phyloP scores from a whole-genome alignment of 1,140 invertebrate genomes.

The Zaprionus nigranus region DNA sequence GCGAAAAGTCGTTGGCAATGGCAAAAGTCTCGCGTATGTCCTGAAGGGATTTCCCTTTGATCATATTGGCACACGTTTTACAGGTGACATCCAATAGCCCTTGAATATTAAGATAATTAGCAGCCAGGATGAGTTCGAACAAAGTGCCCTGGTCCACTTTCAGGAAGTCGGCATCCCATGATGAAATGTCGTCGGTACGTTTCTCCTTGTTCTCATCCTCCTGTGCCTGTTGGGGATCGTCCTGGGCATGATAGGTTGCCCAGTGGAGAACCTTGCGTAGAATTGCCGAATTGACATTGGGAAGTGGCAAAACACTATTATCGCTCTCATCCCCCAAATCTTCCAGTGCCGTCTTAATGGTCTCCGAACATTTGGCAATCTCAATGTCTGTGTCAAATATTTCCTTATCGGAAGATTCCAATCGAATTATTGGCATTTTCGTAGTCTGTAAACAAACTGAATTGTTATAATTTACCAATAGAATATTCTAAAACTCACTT shows the following conservation, averaged over 20 bases:
- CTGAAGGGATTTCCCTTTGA: constrained; percentile 98
- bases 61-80: constrained; percentile 99
- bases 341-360: constrained; percentile 99
- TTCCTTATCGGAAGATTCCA: constrained; percentile 98
- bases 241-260: constrained; percentile 95
- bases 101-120: constrained; percentile 99
- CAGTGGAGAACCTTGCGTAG: constrained; percentile 98
- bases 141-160: constrained; percentile 99
- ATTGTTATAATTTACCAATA: background rate
- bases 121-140: constrained; percentile 97
- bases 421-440: constrained; percentile 92
- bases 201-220: constrained; percentile 99
- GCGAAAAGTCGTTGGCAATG: constrained; percentile 99
- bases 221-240: constrained; percentile 97
- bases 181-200: constrained; percentile 98
- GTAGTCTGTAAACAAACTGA: background rate
- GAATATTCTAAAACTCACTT: background rate
- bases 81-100: constrained; percentile 98
- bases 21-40: constrained; percentile 99
- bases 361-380: constrained; percentile 98
- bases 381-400: constrained; percentile 98
- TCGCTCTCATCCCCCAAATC: constrained; percentile 97
- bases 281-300: constrained; percentile 99
- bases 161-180: constrained; percentile 99
- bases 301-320: constrained; percentile 97